Evolutionary conservation across 2,888 invertebrate species (phyloP).

Genomic region (Melanotus villosus): DNA sequence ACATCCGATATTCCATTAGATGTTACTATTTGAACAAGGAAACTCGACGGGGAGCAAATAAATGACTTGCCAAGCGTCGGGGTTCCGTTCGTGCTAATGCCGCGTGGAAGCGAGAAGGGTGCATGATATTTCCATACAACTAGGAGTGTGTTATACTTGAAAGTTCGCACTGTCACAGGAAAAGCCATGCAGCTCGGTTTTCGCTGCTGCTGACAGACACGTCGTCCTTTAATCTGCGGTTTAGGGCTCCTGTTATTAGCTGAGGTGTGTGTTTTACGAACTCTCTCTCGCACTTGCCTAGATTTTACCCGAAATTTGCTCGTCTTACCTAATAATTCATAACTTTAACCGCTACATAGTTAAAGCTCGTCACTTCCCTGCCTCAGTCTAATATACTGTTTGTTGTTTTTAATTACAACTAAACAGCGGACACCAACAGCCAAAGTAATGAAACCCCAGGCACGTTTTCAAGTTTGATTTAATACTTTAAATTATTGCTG

Average conservation of each 20-base stretch:
- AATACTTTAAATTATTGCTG: no score
- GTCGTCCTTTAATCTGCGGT: conserved; percentile 37
- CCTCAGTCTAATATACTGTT: no score
- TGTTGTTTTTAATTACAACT: no score
- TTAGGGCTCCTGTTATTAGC: conserved; percentile 35
- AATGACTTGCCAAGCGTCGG: conserved; percentile 50
- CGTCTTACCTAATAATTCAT: conserved; percentile 1
- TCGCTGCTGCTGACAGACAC: conserved; percentile 35
- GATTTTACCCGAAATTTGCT: conserved; percentile 9
- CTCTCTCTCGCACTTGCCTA: background rate
- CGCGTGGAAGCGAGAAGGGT: conserved; percentile 43
- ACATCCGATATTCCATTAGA: conserved; percentile 65
- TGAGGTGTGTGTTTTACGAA: conserved; percentile 18
- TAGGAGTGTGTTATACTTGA: conserved; percentile 7
- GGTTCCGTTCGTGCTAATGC: conserved; percentile 46
- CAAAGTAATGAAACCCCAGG: no score
- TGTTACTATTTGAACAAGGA: conserved; percentile 63
- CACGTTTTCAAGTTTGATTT: no score
- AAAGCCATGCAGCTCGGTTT: conserved; percentile 26
- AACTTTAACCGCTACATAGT: background rate
- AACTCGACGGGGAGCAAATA: conserved; percentile 60
- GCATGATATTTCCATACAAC: conserved; percentile 33
- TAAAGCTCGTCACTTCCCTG: no score
- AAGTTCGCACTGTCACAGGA: conserved; percentile 17
- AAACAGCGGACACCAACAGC: no score